Percentiles rank a stretch among this genome's conserved stretches.
Conservation (phyloP, 2,888 invertebrate genomes). For the Vanessa cardui region DNA sequence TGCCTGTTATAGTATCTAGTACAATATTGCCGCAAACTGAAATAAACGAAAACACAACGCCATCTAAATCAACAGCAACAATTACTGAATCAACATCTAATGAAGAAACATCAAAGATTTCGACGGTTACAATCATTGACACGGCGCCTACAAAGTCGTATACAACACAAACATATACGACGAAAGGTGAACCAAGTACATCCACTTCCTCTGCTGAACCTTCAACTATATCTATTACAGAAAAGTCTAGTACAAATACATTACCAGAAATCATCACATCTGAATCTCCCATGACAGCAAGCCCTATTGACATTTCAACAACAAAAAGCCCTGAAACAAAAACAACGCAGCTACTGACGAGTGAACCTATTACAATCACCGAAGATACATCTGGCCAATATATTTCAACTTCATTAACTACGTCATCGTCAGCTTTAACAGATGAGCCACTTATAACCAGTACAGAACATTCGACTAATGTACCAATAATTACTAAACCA, state of each 20-base stretch:
- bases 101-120: too few species aligned
- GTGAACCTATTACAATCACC: not conserved
- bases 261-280: not conserved
- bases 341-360: not conserved
- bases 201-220: not conserved
- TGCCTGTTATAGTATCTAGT: not conserved
- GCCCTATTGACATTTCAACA: not conserved
- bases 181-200: not conserved
- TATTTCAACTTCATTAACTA: not conserved
- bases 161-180: not conserved
- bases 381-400: not conserved
- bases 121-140: too few species aligned
- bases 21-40: not conserved
- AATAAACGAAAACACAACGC: too few species aligned
- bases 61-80: too few species aligned
- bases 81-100: too few species aligned
- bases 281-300: not conserved
- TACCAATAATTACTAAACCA: not conserved
- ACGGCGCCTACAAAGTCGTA: too few species aligned
- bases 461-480: not conserved
- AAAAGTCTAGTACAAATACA: not conserved
- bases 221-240: not conserved
- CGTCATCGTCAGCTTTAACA: not conserved
- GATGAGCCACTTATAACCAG: not conserved
- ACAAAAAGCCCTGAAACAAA: too few species aligned